Conservation (phyloP, 2,888 invertebrate genomes). For the Fragum whitleyi region DNA sequence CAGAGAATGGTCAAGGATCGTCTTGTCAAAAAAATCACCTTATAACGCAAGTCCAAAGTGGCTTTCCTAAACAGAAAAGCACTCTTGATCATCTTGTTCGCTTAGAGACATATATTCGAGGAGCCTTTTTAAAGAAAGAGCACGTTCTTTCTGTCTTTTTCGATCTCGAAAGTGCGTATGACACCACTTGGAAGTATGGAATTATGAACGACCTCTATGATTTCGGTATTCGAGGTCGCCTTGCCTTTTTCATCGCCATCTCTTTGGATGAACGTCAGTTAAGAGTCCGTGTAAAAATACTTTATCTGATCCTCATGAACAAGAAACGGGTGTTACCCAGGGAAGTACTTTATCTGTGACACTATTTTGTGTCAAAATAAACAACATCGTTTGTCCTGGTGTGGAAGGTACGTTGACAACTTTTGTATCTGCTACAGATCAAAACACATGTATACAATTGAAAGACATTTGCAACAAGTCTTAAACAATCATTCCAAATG, state of each 20-base stretch:
- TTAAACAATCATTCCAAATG: slow-evolving; percentile 29
- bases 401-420: slow-evolving; percentile 30
- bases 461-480: slow-evolving; percentile 36
- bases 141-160: slow-evolving; percentile 56
- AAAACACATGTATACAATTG: slow-evolving; percentile 35
- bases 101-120: slow-evolving; percentile 59
- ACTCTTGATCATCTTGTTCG: slow-evolving; percentile 54
- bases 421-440: slow-evolving; percentile 33
- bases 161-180: slow-evolving; percentile 40
- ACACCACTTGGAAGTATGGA: slow-evolving; percentile 46
- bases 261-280: slow-evolving; percentile 23
- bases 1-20: slow-evolving; percentile 69
- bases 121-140: slow-evolving; percentile 61
- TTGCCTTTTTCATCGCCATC: slow-evolving; percentile 18
- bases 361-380: slow-evolving; percentile 28
- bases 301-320: slow-evolving; percentile 10
- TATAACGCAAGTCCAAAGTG: slow-evolving; percentile 50
- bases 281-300: slow-evolving; percentile 24
- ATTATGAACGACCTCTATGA: slow-evolving; percentile 42
- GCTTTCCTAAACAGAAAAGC: slow-evolving; percentile 51
- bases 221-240: slow-evolving; percentile 27
- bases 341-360: slow-evolving; percentile 26
- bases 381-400: slow-evolving; percentile 16
- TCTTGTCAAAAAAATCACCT: slow-evolving; percentile 59
- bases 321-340: slow-evolving; percentile 36